phyloP scores from a whole-genome alignment of 2,113 vertebrate genomes.

The Periophthalmus modestus region DNA sequence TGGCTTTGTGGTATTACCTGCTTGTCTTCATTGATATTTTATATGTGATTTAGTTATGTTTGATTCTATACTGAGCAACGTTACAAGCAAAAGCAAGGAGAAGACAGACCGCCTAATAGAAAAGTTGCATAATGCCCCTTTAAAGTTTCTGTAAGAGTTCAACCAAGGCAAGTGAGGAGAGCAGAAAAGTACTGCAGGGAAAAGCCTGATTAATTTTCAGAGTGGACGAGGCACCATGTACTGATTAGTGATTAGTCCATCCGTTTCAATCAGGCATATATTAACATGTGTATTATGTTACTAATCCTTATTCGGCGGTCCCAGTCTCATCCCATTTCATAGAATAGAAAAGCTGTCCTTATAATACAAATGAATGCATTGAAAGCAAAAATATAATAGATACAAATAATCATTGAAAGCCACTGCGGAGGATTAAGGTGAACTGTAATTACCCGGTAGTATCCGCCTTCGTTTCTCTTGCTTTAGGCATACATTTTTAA shows the following conservation, averaged over 20 bases:
- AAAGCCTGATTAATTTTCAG: neutral
- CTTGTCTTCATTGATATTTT: no score
- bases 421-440: constrained; percentile 3
- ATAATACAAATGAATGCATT: constrained; percentile 1
- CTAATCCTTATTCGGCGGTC: neutral
- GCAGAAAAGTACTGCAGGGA: neutral
- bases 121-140: neutral
- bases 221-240: neutral
- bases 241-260: neutral
- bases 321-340: neutral
- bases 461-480: neutral
- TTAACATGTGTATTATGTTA: neutral
- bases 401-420: constrained; percentile 1
- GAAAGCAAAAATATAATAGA: neutral
- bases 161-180: neutral
- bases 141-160: neutral
- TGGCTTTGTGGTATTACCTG: no score
- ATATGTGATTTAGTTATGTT: no score
- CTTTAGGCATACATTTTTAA: constrained; percentile 41
- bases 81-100: neutral
- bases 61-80: no score
- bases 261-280: neutral
- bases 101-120: neutral
- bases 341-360: neutral
- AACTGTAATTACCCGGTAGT: constrained; percentile 17